phyloP scores from a whole-genome alignment of 64 coral and sea anemone species.

The Hydrozoanthus tunicans region DNA sequence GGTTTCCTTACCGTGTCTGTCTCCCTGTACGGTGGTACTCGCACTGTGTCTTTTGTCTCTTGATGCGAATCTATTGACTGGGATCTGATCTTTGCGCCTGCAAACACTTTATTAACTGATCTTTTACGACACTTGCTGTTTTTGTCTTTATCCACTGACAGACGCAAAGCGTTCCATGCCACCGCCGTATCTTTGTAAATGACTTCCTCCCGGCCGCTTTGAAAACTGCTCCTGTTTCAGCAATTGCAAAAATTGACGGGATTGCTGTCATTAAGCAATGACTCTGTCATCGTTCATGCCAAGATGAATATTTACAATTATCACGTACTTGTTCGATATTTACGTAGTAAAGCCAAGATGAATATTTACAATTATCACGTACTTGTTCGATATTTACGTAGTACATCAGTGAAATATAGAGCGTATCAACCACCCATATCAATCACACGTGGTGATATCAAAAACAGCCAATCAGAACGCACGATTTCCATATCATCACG shows the following conservation, averaged over 20 bases:
- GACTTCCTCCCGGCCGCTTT: background rate
- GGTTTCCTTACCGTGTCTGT: background rate
- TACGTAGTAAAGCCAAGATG: too few species aligned
- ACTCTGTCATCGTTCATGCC: too few species aligned
- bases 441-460: too few species aligned
- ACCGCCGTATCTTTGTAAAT: slow-evolving; percentile 8
- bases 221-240: background rate
- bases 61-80: background rate
- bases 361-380: too few species aligned
- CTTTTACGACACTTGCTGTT: background rate
- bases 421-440: too few species aligned
- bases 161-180: background rate
- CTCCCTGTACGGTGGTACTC: background rate
- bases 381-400: too few species aligned
- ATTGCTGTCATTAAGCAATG: background rate
- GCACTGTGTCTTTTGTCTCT: background rate
- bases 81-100: background rate
- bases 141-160: background rate
- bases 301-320: too few species aligned
- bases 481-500: too few species aligned
- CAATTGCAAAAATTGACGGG: background rate
- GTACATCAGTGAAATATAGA: too few species aligned
- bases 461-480: too few species aligned
- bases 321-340: too few species aligned
- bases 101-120: background rate